Conservation (phyloP, 2,888 invertebrate genomes). For the Dexiosoma caninum region DNA sequence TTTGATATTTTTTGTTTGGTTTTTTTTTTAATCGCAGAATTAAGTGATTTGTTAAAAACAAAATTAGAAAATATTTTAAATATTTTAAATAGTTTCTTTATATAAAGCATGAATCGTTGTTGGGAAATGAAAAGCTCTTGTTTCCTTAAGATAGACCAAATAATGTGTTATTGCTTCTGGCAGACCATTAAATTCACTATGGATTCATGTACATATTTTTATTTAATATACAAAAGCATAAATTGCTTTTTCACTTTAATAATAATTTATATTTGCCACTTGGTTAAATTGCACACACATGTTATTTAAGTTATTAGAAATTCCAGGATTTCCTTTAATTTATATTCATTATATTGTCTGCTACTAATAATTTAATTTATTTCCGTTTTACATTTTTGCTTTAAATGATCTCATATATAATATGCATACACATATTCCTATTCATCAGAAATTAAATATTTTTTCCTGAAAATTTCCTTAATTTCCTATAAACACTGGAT, state of each 20-base stretch:
- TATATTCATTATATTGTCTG: neutral
- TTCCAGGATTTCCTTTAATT: slow-evolving; percentile 24
- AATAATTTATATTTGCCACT: neutral
- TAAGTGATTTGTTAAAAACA: neutral
- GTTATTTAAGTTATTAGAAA: neutral
- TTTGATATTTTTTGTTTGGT: neutral
- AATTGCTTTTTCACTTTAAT: neutral
- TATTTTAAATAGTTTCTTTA: neutral
- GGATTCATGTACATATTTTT: neutral
- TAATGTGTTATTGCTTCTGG: slow-evolving; percentile 30
- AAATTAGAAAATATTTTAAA: neutral
- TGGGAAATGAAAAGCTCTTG: slow-evolving; percentile 33
- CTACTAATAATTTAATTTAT: slow-evolving; percentile 19
- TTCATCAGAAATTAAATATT: neutral
- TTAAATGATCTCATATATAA: neutral
- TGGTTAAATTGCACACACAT: slow-evolving; percentile 25
- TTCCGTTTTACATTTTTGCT: slow-evolving; percentile 1
- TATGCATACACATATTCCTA: neutral
- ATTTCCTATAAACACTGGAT: slow-evolving; percentile 41
- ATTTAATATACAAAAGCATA: slow-evolving; percentile 12
- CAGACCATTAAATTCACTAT: neutral
- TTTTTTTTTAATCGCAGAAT: neutral
- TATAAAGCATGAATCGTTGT: slow-evolving; percentile 41
- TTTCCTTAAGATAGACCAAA: neutral
- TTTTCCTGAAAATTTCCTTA: slow-evolving; percentile 45